Evolutionary conservation across 2,888 invertebrate genomes (phyloP), one percentile per base, ranked within the genome.

Genomic region (Beris chalybata): DNA sequence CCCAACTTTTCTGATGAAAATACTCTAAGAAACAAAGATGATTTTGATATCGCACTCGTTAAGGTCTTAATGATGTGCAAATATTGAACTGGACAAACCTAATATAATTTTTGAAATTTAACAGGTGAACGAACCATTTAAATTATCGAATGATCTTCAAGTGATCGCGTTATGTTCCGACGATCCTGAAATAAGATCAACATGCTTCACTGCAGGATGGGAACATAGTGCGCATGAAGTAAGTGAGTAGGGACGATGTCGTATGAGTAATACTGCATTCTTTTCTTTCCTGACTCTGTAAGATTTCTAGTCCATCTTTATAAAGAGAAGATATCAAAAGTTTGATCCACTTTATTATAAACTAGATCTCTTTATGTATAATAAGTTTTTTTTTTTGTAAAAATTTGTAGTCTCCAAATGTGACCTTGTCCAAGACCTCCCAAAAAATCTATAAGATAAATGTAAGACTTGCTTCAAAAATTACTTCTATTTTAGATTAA

Each of bases 161-260:
- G 29, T 30, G 9, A 22, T 22, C 7, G 11, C 5, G 3, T 5
- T 22, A 7, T 29, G 6, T 52, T n/a, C 13, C 52, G 11, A 7
- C 22, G 11, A 11, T 11, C 52, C 22, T 11, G 29, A 29, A 7
- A 12, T 13, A 22, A 11, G 22, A 5, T 11, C 15, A 1, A 15
- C 5, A 7, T 52, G 52, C 29, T 52, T 52, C 29, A 52, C 29
- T 52, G 29, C 29, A 6, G 52, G 52, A 5, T 52, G 52, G 52
- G 29, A 3, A 22, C 22, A 22, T 22, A 13, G 44, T 12, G n/a
- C 44, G n/a, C 44, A 44, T 12, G n/a, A 44, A 44, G 11, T 44
- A n/a, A 44, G 44, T n/a, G 44, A 12, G 44, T 12, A 44, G 22
- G 22, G 22, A 22, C 2, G 22, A 3, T 22, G 22, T 22, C 22